Percentiles rank a stretch among this genome's conserved stretches.
Conservation (phyloP, 2,888 invertebrate genomes). For the Tuberolachnus salignus region DNA sequence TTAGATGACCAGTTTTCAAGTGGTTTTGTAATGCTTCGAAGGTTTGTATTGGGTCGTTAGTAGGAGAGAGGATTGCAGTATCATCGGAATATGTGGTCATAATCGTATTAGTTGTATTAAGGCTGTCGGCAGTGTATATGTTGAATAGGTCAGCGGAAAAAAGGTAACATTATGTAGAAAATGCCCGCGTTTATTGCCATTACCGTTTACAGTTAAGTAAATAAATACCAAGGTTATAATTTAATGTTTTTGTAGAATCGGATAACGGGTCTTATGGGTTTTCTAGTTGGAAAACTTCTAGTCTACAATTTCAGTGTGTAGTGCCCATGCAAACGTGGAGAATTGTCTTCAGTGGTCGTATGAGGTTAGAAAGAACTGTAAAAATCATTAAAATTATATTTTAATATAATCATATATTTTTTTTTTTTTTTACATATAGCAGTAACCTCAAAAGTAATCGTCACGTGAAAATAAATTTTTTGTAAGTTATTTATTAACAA, state of each 20-base stretch:
- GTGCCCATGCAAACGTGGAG: constrained; percentile 70
- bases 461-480: constrained; percentile 67
- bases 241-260: constrained; percentile 38
- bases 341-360: constrained; percentile 73
- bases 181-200: too few relatives aligned
- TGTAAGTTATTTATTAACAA: constrained; percentile 65
- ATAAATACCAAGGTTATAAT: too few relatives aligned
- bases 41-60: too few relatives aligned
- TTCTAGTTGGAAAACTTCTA: constrained; percentile 68
- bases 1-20: too few relatives aligned
- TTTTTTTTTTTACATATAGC: not conserved
- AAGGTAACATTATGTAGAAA: too few relatives aligned
- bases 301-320: constrained; percentile 69
- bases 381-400: not conserved
- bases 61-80: too few relatives aligned
- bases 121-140: too few relatives aligned
- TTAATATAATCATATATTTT: constrained; percentile 55
- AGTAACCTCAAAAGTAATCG: constrained; percentile 3
- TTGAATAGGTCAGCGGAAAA: too few relatives aligned
- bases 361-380: constrained; percentile 64
- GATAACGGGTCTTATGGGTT: constrained; percentile 57
- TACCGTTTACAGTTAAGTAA: too few relatives aligned
- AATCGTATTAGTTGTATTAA: too few relatives aligned
- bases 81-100: too few relatives aligned
- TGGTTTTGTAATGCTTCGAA: too few relatives aligned